phyloP scores from a whole-genome alignment of 1,140 invertebrate species.

The Anastrepha obliqua region DNA sequence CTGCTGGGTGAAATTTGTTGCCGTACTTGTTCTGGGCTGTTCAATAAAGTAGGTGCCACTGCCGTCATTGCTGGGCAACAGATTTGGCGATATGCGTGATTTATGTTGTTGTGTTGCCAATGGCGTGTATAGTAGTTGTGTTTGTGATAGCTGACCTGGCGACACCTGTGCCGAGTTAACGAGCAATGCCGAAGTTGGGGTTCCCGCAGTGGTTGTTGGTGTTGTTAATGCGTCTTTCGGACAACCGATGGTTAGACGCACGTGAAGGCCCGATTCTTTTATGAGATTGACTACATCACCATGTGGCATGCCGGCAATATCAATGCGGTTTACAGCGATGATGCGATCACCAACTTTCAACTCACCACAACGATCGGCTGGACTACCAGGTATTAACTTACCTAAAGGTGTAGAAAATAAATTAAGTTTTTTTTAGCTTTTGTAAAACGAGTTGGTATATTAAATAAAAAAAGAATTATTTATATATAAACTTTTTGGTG shows the following conservation, averaged over 20 bases:
- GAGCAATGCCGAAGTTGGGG: conserved; percentile 55
- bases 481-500: too few relatives aligned
- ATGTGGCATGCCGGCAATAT: conserved; percentile 94
- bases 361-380: conserved; percentile 92
- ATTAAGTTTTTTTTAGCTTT: not conserved
- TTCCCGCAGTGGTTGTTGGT: conserved; percentile 50
- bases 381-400: conserved; percentile 94
- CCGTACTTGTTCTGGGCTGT: conserved; percentile 30
- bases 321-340: conserved; percentile 94
- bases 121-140: conserved; percentile 55
- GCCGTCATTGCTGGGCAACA: conserved; percentile 51
- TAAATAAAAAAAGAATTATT: too few relatives aligned
- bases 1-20: conserved; percentile 61
- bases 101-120: conserved; percentile 19
- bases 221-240: conserved; percentile 76
- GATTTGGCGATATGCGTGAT: conserved; percentile 13
- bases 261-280: conserved; percentile 93
- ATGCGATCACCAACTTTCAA: conserved; percentile 97
- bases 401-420: conserved; percentile 76
- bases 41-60: conserved; percentile 55
- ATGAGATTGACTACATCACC: conserved; percentile 96
- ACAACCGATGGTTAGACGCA: conserved; percentile 91
- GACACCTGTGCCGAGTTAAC: conserved; percentile 56
- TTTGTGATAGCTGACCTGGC: conserved; percentile 62
- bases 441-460: not conserved